Evolutionary conservation across 2,113 vertebrate genomes (phyloP).

Genomic region (Euleptes europaea): DNA sequence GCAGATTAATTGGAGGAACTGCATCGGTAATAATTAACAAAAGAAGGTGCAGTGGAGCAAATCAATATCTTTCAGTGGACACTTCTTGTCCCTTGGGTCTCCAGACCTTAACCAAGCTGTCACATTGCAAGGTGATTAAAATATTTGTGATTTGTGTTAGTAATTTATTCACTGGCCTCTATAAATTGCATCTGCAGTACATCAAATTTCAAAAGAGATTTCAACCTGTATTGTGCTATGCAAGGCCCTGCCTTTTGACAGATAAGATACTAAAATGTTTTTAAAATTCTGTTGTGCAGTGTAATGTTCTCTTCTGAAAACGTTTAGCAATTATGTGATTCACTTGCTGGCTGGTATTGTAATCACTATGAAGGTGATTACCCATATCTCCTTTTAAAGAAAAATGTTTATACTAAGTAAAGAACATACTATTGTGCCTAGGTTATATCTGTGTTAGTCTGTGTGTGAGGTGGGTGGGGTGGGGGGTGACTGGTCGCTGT

Average conservation of each 20-base stretch:
- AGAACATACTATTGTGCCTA: not conserved
- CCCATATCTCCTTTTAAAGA: not conserved
- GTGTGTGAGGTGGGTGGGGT: not conserved
- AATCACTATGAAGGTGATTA: conserved; percentile 18
- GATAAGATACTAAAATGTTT: not conserved
- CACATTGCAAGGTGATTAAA: conserved; percentile 47
- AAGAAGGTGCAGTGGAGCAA: conserved; percentile 69
- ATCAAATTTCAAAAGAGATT: not conserved
- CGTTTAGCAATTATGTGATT: conserved; percentile 15
- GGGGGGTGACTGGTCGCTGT: rapidly evolving
- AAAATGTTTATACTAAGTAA: not conserved
- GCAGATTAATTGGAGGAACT: conserved; percentile 72
- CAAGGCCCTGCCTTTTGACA: not conserved
- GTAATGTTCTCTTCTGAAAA: conserved; percentile 6
- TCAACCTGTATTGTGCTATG: not conserved
- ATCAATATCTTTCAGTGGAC: conserved; percentile 69
- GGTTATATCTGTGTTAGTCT: not conserved
- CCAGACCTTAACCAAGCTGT: conserved; percentile 58
- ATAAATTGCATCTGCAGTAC: conserved; percentile 31
- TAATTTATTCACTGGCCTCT: conserved; percentile 54
- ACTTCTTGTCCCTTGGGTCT: conserved; percentile 52
- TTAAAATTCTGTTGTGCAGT: not conserved
- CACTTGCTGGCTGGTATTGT: not conserved
- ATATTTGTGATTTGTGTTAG: conserved; percentile 34
- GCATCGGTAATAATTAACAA: conserved; percentile 78